A percentile compares a stretch with the other conserved stretches of the same genome.
Evolutionary conservation across 2,888 invertebrate genomes (phyloP).

Genomic region (Amorpha juglandis): DNA sequence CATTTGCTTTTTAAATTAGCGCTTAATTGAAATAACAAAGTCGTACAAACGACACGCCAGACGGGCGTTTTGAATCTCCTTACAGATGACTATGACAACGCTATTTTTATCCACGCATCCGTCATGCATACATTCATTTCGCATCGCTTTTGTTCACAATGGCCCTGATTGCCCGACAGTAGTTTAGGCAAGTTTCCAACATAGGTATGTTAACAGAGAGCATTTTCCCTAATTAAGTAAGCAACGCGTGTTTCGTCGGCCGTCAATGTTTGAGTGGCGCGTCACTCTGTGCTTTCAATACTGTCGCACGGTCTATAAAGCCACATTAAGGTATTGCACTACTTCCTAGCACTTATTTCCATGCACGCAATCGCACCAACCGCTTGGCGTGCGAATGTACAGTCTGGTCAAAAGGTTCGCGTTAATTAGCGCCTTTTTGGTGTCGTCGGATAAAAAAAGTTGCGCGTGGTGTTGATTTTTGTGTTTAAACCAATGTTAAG

Average conservation of each 20-base stretch:
- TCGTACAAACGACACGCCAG: constrained; percentile 26
- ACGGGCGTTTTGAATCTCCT: constrained; percentile 26
- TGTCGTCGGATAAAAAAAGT: background rate
- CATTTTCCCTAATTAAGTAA: constrained; percentile 78
- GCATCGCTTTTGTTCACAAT: constrained; percentile 37
- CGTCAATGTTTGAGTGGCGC: constrained; percentile 52
- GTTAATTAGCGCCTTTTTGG: constrained; percentile 22
- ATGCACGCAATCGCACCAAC: constrained; percentile 5
- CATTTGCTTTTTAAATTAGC: constrained; percentile 1
- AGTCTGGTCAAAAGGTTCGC: constrained; percentile 11
- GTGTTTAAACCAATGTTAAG: constrained; percentile 4
- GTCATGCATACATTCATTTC: constrained; percentile 30
- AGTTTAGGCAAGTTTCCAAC: constrained; percentile 64
- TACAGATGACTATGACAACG: constrained; percentile 3
- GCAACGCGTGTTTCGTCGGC: constrained; percentile 55
- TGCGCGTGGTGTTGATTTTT: background rate
- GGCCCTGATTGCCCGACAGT: constrained; percentile 39
- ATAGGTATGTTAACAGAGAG: constrained; percentile 64
- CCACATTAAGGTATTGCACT: constrained; percentile 11
- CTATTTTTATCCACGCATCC: constrained; percentile 37
- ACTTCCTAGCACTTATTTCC: constrained; percentile 10
- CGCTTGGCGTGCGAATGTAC: background rate
- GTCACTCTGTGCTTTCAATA: constrained; percentile 14
- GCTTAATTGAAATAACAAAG: constrained; percentile 15
- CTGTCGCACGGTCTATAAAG: constrained; percentile 9